Conservation (phyloP, 2,113 vertebrate species). For the Ammodytes marinus region DNA sequence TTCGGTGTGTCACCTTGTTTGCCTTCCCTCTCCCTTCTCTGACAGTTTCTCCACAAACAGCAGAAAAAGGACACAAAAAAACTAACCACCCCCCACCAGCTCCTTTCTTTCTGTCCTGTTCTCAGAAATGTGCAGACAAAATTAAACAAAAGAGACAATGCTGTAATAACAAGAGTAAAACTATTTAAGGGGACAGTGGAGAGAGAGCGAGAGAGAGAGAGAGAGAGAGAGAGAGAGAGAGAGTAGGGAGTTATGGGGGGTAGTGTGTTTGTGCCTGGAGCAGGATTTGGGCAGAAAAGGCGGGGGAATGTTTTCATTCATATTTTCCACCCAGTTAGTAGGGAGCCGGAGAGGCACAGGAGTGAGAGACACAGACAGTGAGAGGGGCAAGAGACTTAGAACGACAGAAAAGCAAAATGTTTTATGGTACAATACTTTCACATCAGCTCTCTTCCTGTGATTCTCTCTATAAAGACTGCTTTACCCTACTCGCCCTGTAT, state of each 20-base stretch:
- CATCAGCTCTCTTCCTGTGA: neutral
- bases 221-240: neutral
- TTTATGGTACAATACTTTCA: constrained; percentile 9
- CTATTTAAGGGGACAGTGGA: constrained; percentile 7
- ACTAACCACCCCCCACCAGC: neutral
- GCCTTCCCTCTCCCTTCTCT: constrained; percentile 43
- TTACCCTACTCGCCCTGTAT: neutral
- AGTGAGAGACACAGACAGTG: constrained; percentile 31
- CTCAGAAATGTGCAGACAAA: constrained; percentile 66
- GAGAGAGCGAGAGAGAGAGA: constrained; percentile 1
- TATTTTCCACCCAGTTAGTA: constrained; percentile 81
- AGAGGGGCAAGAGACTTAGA: constrained; percentile 11
- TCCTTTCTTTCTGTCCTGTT: constrained; percentile 21
- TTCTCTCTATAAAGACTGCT: neutral
- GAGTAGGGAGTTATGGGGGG: constrained; percentile 6
- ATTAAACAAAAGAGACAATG: constrained; percentile 57
- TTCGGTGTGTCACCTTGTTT: constrained; percentile 49
- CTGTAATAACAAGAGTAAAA: constrained; percentile 47
- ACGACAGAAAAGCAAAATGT: constrained; percentile 16
- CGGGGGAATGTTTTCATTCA: constrained; percentile 81
- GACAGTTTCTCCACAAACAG: constrained; percentile 58
- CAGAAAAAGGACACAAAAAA: constrained; percentile 23
- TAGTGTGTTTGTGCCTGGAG: constrained; percentile 60
- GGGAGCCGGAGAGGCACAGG: constrained; percentile 54
- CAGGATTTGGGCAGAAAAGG: constrained; percentile 60